Percentiles rank a stretch among this genome's conserved stretches.
Evolutionary conservation across 2,888 invertebrate genomes (phyloP).

Genomic region (Labia minor): DNA sequence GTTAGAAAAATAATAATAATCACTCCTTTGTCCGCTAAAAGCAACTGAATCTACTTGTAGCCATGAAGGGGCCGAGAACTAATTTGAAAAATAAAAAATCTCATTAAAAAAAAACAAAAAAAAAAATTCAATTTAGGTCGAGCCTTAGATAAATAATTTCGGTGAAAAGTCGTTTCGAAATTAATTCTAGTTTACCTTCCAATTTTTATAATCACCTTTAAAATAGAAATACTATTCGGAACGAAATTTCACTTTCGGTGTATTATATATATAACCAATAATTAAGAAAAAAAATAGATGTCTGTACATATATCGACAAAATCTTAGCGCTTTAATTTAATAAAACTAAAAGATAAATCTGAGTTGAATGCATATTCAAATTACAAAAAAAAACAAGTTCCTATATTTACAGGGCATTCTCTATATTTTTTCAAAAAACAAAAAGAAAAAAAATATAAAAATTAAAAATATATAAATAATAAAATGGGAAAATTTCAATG

Average conservation of each 20-base stretch:
- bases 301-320: too few relatives aligned
- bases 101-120: too few relatives aligned
- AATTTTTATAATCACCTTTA: background rate
- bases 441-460: too few relatives aligned
- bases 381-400: background rate
- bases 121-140: slow-evolving; percentile 13
- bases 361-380: too few relatives aligned
- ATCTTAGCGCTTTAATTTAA: too few relatives aligned
- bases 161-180: background rate
- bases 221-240: background rate
- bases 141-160: background rate
- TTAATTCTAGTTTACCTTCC: background rate
- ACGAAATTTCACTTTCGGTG: background rate
- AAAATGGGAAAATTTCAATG: background rate
- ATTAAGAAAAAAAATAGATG: too few relatives aligned
- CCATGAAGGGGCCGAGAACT: slow-evolving; percentile 1
- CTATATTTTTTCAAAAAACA: background rate
- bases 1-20: background rate
- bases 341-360: too few relatives aligned
- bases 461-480: too few relatives aligned
- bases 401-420: slow-evolving; percentile 5
- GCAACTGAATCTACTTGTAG: background rate
- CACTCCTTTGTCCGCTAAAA: background rate
- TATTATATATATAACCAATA: background rate
- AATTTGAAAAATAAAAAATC: background rate